Base-by-base conservation (phyloP, 2,113 vertebrate species). In the Chloropsis cyanopogon region DNA sequence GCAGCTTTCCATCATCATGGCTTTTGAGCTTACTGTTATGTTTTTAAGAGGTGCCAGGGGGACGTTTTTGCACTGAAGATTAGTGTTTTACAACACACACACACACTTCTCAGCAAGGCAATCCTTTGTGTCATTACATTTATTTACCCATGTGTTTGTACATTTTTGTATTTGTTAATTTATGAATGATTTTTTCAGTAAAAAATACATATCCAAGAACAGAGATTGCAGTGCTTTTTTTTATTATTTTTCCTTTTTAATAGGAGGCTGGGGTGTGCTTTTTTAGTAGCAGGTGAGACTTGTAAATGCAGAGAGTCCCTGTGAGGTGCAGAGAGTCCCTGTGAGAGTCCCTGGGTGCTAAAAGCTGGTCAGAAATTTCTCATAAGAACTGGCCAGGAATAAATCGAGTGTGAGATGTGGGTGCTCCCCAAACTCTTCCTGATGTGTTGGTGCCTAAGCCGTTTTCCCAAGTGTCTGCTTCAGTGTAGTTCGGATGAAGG, bases 81-180 rank as follows among this genome's bases (percentile, higher is more conserved):
- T 98, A 97, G 98, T 98, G 97, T 98, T 98, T 97, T 97, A 97
- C 97, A 97, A 97, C 95, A 97, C 93, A 95, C 92, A 95, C 92
- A 94, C 95, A 97, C 97, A 97, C 96, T 98, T 98, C 98, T 98
- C 97, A 97, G 97, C 97, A 95, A 97, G 98, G 97, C 97, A 98
- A 97, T 98, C 97, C 97, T 97, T 98, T 98, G 97, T 97, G 93
- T 98, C 97, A 98, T 98, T 97, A 96, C 97, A 97, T 98, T 97
- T 98, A 97, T 98, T 98, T 98, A 98, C 97, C 97, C 97, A 98
- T 98, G 97, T 98, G 98, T 98, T 98, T 98, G 98, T 98, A 98
- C 98, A 98, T 98, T 98, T 98, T 98, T 98, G 98, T 98, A 98
- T 98, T 97, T 97, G 98, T 98, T 98, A 98, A 98, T 98, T 98